These are phyloP conservation scores for Vollenhovia emeryi DNA, from an alignment of 1,140 invertebrate species.

Conservation along the genomic window DNA sequence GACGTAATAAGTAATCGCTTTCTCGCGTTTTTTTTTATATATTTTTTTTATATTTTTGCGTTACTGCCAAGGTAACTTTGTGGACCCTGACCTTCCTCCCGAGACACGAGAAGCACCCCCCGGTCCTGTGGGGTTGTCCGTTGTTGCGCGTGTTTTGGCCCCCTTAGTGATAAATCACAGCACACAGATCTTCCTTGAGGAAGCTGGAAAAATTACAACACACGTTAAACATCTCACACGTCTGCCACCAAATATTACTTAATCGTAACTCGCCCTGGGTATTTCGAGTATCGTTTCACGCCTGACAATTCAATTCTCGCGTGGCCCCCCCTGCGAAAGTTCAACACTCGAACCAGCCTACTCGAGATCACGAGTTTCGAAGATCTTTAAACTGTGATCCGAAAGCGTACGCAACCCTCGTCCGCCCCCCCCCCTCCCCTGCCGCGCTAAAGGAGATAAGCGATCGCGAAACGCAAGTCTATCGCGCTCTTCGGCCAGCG, in stretches of 20 bases:
- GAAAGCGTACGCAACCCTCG: not conserved
- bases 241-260: not conserved
- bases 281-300: not conserved
- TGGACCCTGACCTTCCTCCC: slow-evolving; percentile 94
- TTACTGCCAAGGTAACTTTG: slow-evolving; percentile 74
- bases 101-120: slow-evolving; percentile 99
- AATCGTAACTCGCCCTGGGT: slow-evolving; percentile 3
- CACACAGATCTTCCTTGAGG: slow-evolving; percentile 84
- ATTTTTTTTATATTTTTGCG: slow-evolving; percentile 35
- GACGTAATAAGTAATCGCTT: slow-evolving; percentile 63
- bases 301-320: not conserved
- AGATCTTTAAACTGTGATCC: not conserved
- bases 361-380: not conserved
- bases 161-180: slow-evolving; percentile 85
- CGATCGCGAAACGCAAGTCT: not conserved
- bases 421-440: not conserved
- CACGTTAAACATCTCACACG: slow-evolving; percentile 21
- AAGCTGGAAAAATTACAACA: slow-evolving; percentile 79
- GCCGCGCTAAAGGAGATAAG: not conserved
- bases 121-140: slow-evolving; percentile 98
- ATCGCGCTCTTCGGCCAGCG: slow-evolving; percentile 4
- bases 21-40: slow-evolving; percentile 46
- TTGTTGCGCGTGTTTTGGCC: slow-evolving; percentile 88
- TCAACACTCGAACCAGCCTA: not conserved
- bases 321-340: not conserved